phyloP scores from a whole-genome alignment of 2,888 invertebrate species.

The Cotesia congregata region DNA sequence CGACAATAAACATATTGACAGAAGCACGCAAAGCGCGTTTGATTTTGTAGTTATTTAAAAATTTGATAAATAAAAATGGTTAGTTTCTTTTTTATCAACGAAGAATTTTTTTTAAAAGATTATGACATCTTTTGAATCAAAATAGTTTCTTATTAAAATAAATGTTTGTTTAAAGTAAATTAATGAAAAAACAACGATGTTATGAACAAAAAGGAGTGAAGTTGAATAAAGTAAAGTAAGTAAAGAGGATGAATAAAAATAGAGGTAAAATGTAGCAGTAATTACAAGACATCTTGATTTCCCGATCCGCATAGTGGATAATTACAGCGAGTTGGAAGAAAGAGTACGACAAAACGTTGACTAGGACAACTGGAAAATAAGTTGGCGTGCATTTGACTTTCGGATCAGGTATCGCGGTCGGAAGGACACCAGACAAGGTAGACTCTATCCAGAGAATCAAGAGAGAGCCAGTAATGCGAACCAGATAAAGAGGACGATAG shows the following conservation, averaged over 20 bases:
- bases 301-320: conserved; percentile 39
- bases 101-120: not conserved
- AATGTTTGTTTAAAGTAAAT: not conserved
- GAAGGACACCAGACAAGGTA: conserved; percentile 38
- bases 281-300: conserved; percentile 32
- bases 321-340: conserved; percentile 36
- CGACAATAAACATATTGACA: no score
- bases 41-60: no score
- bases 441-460: not conserved
- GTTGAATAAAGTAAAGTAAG: conserved; percentile 11
- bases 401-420: conserved; percentile 40
- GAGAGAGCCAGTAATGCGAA: conserved; percentile 8
- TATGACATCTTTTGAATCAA: not conserved
- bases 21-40: no score
- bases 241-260: not conserved
- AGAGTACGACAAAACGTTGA: conserved; percentile 22
- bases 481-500: conserved; percentile 21
- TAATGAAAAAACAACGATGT: not conserved
- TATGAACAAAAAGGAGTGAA: not conserved
- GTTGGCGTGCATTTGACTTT: conserved; percentile 40
- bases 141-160: no score
- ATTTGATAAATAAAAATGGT: no score
- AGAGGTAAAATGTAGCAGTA: conserved; percentile 30
- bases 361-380: conserved; percentile 28
- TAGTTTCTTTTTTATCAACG: no score